These are phyloP conservation scores for Limenitis camilla DNA, from an alignment of 2,888 invertebrate genomes.

Conservation along the genomic window DNA sequence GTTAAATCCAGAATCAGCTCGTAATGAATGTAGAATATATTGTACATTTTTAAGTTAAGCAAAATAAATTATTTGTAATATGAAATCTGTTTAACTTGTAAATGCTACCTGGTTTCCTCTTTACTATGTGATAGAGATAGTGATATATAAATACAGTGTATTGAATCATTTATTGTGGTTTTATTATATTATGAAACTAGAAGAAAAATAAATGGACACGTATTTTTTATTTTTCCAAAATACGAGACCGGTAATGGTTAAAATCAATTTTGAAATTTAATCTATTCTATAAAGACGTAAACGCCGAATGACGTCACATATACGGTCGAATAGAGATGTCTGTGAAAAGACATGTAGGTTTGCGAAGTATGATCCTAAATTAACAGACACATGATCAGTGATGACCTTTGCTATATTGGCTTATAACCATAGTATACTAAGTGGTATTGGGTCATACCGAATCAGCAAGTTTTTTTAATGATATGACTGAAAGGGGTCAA, in stretches of 20 bases:
- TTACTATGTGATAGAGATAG: background rate
- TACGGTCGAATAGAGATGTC: no score
- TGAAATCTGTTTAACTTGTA: conserved; percentile 5
- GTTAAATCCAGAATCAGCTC: background rate
- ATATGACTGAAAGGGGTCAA: conserved; percentile 23
- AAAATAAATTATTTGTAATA: conserved; percentile 18
- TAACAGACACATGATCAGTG: conserved; percentile 25
- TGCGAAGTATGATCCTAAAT: no score
- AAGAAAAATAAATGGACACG: no score
- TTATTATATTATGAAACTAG: no score
- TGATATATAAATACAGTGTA: background rate
- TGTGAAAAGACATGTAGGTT: no score
- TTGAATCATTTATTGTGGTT: background rate
- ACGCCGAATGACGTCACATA: no score
- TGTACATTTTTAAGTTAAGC: conserved; percentile 22
- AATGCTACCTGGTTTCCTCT: background rate
- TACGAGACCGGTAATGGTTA: no score
- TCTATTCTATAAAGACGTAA: no score
- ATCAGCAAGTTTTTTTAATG: conserved; percentile 15
- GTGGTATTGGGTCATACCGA: conserved; percentile 29
- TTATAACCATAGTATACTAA: conserved; percentile 29
- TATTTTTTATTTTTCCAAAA: no score
- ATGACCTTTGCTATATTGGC: conserved; percentile 30
- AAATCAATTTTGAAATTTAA: no score
- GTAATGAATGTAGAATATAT: conserved; percentile 12